These are phyloP conservation scores for Achatina immaculata DNA, from an alignment of 1,140 invertebrate genomes.

Conservation along the genomic window DNA sequence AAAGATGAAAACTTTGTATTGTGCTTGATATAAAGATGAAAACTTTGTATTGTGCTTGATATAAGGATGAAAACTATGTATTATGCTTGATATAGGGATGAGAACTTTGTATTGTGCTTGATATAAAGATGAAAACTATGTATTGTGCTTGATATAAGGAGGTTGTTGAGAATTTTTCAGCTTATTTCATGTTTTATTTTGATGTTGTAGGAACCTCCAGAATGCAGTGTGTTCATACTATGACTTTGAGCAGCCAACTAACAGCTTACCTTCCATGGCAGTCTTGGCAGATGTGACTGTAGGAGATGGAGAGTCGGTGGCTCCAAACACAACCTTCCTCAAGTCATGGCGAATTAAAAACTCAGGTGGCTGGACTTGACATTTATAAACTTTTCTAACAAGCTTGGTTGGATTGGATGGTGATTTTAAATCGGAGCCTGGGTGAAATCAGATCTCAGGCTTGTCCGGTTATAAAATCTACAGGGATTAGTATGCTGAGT, in stretches of 20 bases:
- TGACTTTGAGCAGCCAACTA: conserved; percentile 80
- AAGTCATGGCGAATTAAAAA: conserved; percentile 88
- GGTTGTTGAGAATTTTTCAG: not conserved
- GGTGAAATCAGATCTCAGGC: no score
- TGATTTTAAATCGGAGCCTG: no score
- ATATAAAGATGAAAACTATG: not conserved
- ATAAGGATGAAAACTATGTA: no score
- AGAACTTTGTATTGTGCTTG: not conserved
- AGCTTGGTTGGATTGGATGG: not conserved
- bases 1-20: no score
- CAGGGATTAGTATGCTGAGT: no score
- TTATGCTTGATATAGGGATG: not conserved
- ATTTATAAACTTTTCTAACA: not conserved
- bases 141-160: not conserved
- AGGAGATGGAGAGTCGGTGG: conserved; percentile 81
- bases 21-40: not conserved
- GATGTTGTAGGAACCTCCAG: conserved; percentile 88
- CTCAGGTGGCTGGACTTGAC: conserved; percentile 73
- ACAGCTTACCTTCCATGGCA: conserved; percentile 80
- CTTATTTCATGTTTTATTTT: conserved; percentile 14
- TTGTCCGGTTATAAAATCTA: no score
- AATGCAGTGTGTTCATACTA: conserved; percentile 95
- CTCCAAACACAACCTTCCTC: conserved; percentile 80
- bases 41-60: not conserved
- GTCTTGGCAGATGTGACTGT: conserved; percentile 83